Evolutionary conservation across 2,113 vertebrate species (phyloP), one percentile per base, ranked within the genome.

Genomic region (Periophthalmodon schlosseri): DNA sequence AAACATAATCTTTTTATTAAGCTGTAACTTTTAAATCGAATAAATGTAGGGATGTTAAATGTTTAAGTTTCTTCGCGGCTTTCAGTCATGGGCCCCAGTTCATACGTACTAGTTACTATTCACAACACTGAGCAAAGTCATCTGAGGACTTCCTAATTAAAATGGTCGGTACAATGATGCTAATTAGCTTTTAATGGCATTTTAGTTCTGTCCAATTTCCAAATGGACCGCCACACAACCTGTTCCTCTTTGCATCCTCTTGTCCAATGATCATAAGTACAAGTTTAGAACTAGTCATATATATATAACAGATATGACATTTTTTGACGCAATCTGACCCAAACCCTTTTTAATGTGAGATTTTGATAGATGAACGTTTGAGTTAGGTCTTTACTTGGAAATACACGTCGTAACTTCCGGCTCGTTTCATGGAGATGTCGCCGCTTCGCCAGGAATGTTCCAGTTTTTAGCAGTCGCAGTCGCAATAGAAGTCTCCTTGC

Each of bases 1-100:
- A 36, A 28, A n/a, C 46, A 49, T 5, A 8, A 18, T 10, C 80
- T 83, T 75, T 15, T 34, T 28, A 60, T 60, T 28, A 28, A 10
- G 21, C n/a, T 23, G 36, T 75, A 60, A 52, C 10, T 71, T 79
- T 77, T 68, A 3, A n/a, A 65, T 39, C 18, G 11, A 44, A 44
- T 65, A 12, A 36, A 65, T n/a, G 9, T 18, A 65, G 18, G 12
- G 18, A 36, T 61, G 13, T n/a, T n/a, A 65, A 39, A 64, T 39
- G 34, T 44, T 39, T 11, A 44, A 39, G 18, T 65, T 65, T 65
- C 57, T 65, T 65, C 39, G 39, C 16, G 39, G 18, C 34, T 39
- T 39, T 65, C 10, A 44, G 20, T 65, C 63, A 39, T 44, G 33
- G 36, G 34, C 33, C 20, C 10, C 1, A 5, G 63, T 21, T 39